Evolutionary conservation across 2,113 vertebrate species (phyloP).

Genomic region (Sphyrna mokarran): DNA sequence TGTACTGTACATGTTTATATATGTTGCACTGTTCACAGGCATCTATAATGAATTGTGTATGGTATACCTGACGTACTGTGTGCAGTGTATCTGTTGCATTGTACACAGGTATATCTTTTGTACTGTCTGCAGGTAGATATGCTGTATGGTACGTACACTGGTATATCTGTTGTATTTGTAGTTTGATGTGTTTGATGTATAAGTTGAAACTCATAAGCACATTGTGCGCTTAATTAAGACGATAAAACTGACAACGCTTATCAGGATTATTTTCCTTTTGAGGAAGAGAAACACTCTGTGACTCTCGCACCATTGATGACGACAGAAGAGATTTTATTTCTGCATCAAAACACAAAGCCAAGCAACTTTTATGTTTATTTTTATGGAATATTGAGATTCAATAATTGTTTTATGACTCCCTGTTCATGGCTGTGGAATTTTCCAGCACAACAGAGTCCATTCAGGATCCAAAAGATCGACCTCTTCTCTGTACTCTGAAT

Average conservation of each 20-base stretch:
- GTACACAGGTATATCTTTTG: neutral
- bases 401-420: neutral
- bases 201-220: constrained; percentile 3
- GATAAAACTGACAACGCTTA: neutral
- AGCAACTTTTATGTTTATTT: neutral
- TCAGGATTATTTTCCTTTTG: neutral
- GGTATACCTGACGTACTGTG: neutral
- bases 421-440: neutral
- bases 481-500: neutral
- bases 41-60: neutral
- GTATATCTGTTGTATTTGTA: neutral
- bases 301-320: neutral
- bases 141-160: neutral
- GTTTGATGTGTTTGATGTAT: neutral
- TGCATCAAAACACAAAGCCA: neutral
- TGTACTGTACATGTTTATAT: neutral
- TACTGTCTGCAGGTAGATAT: neutral
- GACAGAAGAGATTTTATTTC: neutral
- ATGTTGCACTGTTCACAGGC: neutral
- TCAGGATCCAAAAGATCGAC: neutral
- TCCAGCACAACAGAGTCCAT: neutral
- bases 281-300: neutral
- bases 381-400: neutral
- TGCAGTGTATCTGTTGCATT: neutral
- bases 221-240: neutral